A percentile compares a stretch with the other conserved stretches of the same genome.
phyloP scores from a whole-genome alignment of 2,888 invertebrate species.

The Thereva nobilitata region DNA sequence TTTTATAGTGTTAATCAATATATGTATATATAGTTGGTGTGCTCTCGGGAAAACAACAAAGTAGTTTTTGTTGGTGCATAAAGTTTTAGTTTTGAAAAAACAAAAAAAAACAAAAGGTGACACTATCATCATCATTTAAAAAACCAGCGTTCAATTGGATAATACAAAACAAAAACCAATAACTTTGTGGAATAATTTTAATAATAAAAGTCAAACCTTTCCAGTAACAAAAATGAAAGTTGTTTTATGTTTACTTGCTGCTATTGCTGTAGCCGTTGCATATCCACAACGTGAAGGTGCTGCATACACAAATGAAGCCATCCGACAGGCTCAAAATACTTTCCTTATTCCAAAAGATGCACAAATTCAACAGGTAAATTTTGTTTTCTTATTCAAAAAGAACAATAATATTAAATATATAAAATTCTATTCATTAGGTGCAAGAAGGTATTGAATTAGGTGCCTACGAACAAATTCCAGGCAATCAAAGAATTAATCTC shows the following conservation, averaged over 20 bases:
- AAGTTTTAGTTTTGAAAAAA: too few species aligned
- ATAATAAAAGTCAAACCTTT: background rate
- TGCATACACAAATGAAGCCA: conserved; percentile 82
- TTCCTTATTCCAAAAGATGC: conserved; percentile 84
- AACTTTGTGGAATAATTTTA: background rate
- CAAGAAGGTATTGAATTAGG: conserved; percentile 86
- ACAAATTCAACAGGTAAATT: conserved; percentile 75
- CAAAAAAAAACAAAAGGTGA: background rate
- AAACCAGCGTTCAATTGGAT: background rate
- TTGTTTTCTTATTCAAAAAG: conserved; percentile 12
- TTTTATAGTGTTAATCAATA: background rate
- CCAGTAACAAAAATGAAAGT: conserved; percentile 43
- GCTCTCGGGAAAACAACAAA: too few species aligned
- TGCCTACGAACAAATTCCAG: conserved; percentile 84
- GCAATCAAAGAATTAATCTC: conserved; percentile 81
- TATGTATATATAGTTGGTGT: background rate
- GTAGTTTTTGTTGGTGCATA: too few species aligned
- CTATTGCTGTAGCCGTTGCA: conserved; percentile 62
- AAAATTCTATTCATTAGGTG: conserved; percentile 59
- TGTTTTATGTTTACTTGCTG: conserved; percentile 52
- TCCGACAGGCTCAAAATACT: conserved; percentile 84
- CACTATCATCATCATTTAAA: background rate
- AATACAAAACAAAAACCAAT: background rate
- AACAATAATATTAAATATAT: conserved; percentile 3
- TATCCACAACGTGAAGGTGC: conserved; percentile 79